A percentile compares a stretch with the other conserved stretches of the same genome.
Conservation (phyloP, 2,888 invertebrate species). For the Sclerodermus sp. region DNA sequence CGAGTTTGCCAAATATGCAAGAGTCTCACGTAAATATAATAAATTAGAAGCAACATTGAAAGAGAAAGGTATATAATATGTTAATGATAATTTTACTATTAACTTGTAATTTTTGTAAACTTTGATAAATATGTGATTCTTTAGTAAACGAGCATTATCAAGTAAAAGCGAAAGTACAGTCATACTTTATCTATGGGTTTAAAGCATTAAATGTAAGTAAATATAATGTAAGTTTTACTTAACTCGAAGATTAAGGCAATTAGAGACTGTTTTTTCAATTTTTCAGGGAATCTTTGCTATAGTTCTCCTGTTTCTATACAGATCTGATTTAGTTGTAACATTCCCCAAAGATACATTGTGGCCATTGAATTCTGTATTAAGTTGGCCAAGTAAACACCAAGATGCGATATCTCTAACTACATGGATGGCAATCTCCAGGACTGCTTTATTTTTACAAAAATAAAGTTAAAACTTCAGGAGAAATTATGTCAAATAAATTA, state of each 20-base stretch:
- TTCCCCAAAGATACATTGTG: slow-evolving; percentile 41
- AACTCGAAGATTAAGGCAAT: slow-evolving; percentile 32
- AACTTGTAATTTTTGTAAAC: not conserved
- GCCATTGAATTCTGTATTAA: slow-evolving; percentile 43
- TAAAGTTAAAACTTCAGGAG: no score
- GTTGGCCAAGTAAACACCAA: slow-evolving; percentile 44
- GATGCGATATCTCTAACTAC: slow-evolving; percentile 45
- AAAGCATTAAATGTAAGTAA: not conserved
- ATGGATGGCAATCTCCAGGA: slow-evolving; percentile 39
- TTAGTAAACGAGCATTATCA: not conserved
- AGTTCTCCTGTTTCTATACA: slow-evolving; percentile 37
- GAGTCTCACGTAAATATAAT: slow-evolving; percentile 50
- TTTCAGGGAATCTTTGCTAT: slow-evolving; percentile 34
- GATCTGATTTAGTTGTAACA: slow-evolving; percentile 41
- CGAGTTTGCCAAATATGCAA: slow-evolving; percentile 57
- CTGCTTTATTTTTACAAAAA: slow-evolving; percentile 23
- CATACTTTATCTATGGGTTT: not conserved
- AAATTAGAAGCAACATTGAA: slow-evolving; percentile 45
- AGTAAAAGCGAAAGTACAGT: not conserved
- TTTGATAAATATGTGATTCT: no score
- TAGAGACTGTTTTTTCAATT: slow-evolving; percentile 10
- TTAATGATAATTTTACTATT: not conserved
- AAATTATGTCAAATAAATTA: slow-evolving; percentile 2
- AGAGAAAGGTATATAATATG: slow-evolving; percentile 38
- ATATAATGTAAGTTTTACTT: slow-evolving; percentile 24